Conservation (phyloP, 2,113 vertebrate species). For the Erpornis zantholeuca region DNA sequence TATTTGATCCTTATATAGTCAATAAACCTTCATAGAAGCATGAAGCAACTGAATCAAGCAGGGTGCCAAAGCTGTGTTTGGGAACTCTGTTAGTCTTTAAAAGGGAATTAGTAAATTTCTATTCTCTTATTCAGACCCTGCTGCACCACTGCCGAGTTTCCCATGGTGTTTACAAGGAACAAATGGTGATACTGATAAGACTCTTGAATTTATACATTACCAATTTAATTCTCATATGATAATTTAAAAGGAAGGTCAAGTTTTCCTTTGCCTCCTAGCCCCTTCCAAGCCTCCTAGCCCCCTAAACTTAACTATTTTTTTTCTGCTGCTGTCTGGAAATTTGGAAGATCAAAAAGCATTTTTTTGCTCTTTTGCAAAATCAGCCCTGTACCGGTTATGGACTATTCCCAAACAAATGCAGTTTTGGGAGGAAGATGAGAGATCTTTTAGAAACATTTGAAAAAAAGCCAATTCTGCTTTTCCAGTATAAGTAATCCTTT, state of each 20-base stretch:
- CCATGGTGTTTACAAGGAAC: background rate
- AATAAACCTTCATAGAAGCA: slow-evolving; percentile 49
- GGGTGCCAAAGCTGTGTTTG: slow-evolving; percentile 31
- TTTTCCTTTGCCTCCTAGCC: background rate
- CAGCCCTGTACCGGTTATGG: background rate
- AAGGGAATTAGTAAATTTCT: slow-evolving; percentile 39
- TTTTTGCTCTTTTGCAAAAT: no score
- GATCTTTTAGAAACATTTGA: background rate
- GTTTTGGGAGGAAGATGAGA: background rate
- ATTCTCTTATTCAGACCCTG: background rate
- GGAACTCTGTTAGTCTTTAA: slow-evolving; percentile 13
- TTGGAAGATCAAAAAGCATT: background rate
- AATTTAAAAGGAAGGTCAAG: background rate
- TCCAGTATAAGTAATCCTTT: background rate
- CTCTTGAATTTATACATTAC: background rate
- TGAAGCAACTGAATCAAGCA: slow-evolving; percentile 4
- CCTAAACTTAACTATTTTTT: background rate
- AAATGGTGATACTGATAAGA: background rate
- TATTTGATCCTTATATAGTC: slow-evolving; percentile 70
- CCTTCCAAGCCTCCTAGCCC: background rate
- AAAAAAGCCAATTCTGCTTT: background rate
- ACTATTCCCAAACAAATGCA: background rate
- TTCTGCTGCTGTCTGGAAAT: background rate
- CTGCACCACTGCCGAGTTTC: background rate
- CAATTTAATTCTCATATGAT: background rate